phyloP scores from a whole-genome alignment of 2,888 invertebrate genomes.

The Agrilus mali region DNA sequence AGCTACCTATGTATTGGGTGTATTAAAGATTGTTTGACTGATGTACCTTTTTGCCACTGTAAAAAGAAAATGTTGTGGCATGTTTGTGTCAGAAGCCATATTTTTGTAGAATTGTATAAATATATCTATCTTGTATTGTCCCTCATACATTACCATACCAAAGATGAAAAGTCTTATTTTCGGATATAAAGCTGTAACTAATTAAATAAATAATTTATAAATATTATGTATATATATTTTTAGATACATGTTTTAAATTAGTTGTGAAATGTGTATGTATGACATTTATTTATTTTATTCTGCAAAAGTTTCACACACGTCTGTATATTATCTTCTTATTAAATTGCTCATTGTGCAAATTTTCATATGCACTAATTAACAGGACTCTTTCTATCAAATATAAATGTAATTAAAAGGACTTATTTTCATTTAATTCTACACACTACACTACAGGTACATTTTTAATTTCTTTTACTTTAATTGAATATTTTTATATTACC shows the following conservation, averaged over 20 bases:
- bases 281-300: constrained; percentile 9
- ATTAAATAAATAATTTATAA: constrained; percentile 7
- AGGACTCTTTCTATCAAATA: too few relatives aligned
- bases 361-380: too few relatives aligned
- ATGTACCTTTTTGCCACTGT: constrained; percentile 17
- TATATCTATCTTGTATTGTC: constrained; percentile 13
- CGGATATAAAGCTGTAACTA: constrained; percentile 5
- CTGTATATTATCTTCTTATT: constrained; percentile 5
- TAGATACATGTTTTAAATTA: constrained; percentile 8
- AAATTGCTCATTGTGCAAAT: too few relatives aligned
- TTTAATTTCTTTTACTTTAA: too few relatives aligned
- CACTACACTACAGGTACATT: too few relatives aligned
- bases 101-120: constrained; percentile 26
- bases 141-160: constrained; percentile 23
- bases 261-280: constrained; percentile 9
- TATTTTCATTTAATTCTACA: too few relatives aligned
- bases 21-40: constrained; percentile 14
- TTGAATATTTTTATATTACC: too few relatives aligned
- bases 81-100: constrained; percentile 29
- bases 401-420: too few relatives aligned
- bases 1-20: too few relatives aligned
- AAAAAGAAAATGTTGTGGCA: constrained; percentile 17
- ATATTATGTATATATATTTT: constrained; percentile 8
- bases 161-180: constrained; percentile 18
- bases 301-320: constrained; percentile 6